Conservation (phyloP, 2,113 vertebrate species). For the Balaeniceps rex region DNA sequence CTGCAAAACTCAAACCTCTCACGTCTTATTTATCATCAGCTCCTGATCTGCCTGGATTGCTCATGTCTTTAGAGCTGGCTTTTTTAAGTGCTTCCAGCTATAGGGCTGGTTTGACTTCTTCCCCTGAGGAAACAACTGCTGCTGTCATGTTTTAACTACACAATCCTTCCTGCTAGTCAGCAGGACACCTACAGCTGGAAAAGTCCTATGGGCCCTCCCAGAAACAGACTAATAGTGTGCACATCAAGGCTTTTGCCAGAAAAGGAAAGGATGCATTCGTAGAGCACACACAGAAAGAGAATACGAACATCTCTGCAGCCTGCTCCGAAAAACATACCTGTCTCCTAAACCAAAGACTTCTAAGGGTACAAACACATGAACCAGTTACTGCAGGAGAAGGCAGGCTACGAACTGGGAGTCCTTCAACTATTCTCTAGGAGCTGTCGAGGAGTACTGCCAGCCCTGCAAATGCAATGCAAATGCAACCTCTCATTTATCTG, state of each 20-base stretch:
- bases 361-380: background rate
- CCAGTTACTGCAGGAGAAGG: background rate
- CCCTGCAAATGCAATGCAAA: background rate
- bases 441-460: background rate
- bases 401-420: background rate
- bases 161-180: conserved; percentile 12
- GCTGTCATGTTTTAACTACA: background rate
- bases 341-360: background rate
- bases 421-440: background rate
- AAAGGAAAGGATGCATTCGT: background rate
- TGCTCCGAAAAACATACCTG: background rate
- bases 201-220: background rate
- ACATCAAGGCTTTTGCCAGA: background rate
- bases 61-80: background rate
- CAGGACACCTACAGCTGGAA: background rate
- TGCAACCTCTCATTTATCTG: background rate
- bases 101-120: background rate
- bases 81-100: conserved; percentile 36
- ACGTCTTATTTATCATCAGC: background rate
- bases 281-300: background rate
- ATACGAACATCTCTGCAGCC: background rate
- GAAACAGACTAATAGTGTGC: background rate
- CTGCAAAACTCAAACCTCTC: background rate
- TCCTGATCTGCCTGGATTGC: conserved; percentile 1
- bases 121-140: background rate